Evolutionary conservation across 2,888 invertebrate genomes (phyloP).

Genomic region (Phymatocera aterrima): DNA sequence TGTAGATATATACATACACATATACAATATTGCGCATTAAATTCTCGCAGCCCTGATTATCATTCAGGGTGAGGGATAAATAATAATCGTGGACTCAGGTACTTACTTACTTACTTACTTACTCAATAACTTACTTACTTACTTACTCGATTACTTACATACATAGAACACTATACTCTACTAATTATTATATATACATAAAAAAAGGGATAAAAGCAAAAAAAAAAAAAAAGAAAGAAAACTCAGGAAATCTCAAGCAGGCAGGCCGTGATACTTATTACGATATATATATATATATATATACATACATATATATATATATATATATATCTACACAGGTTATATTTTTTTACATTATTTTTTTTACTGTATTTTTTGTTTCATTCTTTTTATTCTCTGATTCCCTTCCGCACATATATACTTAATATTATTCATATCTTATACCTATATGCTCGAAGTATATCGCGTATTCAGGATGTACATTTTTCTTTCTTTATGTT

Average conservation of each 20-base stretch:
- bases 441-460: too few species aligned
- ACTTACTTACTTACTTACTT: slow-evolving; percentile 60
- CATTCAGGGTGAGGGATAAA: too few species aligned
- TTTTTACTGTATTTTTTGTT: background rate
- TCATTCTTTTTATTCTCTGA: background rate
- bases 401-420: too few species aligned
- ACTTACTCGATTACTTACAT: background rate
- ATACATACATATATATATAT: slow-evolving; percentile 48
- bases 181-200: too few species aligned
- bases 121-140: too few species aligned
- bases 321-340: slow-evolving; percentile 61
- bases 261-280: slow-evolving; percentile 55
- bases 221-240: slow-evolving; percentile 12
- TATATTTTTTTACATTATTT: slow-evolving; percentile 46
- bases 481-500: background rate
- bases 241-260: background rate
- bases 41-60: too few species aligned
- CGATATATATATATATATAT: slow-evolving; percentile 72
- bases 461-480: too few species aligned
- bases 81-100: slow-evolving; percentile 62
- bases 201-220: background rate
- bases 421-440: background rate
- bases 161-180: too few species aligned
- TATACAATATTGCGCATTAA: too few species aligned
- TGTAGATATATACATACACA: too few species aligned